Evolutionary conservation across 2,888 invertebrate genomes (phyloP), one percentile per base, ranked within the genome.

Genomic region (Apodemia hepburni): DNA sequence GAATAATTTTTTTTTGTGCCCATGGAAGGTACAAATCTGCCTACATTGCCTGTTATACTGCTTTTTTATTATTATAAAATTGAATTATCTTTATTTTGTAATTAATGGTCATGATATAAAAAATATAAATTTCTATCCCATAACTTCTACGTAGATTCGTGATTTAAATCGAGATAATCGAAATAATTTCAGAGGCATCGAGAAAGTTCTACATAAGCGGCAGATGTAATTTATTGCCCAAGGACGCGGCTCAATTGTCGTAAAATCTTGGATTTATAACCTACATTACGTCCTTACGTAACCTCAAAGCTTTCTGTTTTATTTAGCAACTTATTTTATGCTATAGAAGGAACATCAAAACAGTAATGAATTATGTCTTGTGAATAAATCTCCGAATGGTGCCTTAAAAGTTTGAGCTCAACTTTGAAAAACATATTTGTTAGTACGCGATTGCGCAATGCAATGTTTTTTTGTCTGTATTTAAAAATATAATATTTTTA

Each of bases 191-290:
- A 58, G 63, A 61, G 62, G 60, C 65, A 69, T 66, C 65, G 62
- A 60, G 60, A 60, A 66, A 68, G 64, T 69, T 68, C 63, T 60
- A 62, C 65, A 61, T 62, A 66, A 60, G 65, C 68, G 62, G 64
- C 74, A 74, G 74, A 75, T 75, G 73, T 71, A 73, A 70, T 74
- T 75, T 73, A 74, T 72, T 67, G 63, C 67, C 57, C 62, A 57
- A 62, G 61, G 61, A 57, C 60, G 38, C 51, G 15, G 35, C 42
- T 22, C 59, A 27, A 47, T 60, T 61, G 63, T 63, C 61, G 49
- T 63, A 47, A 61, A 65, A 58, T 59, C 65, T 61, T 12, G 58
- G n/a, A 58, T 62, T 59, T 59, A 64, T 54, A 59, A 59, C 59
- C 59, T 59, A 64, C 47, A 59, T 61, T 64, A 61, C 59, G 38